Percentiles rank a stretch among this genome's conserved stretches.
These are phyloP conservation scores for Paradoxurus hermaphroditus DNA, from an alignment of 2,113 vertebrate species.

Conservation along the genomic window DNA sequence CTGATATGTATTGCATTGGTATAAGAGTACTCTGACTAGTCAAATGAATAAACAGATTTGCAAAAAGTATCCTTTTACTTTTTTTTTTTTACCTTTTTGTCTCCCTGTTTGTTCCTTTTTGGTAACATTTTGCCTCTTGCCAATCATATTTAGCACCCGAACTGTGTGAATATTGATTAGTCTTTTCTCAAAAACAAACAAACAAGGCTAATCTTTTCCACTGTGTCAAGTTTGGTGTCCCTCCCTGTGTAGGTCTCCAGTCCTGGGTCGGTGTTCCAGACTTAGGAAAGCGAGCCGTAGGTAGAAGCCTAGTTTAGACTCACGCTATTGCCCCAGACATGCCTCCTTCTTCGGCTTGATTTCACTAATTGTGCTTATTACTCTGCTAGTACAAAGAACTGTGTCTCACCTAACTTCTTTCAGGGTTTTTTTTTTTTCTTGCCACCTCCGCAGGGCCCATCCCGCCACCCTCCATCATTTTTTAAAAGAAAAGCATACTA, in stretches of 20 bases:
- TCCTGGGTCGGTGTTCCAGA: neutral
- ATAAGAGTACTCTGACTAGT: neutral
- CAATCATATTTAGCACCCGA: neutral
- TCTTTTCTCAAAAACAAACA: neutral
- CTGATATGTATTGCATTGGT: neutral
- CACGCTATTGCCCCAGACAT: neutral
- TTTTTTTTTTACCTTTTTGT: neutral
- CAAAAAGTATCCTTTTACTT: neutral
- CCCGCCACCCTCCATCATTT: fast-evolving
- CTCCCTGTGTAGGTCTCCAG: neutral
- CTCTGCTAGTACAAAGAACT: neutral
- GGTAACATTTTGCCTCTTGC: neutral
- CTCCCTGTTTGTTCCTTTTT: neutral
- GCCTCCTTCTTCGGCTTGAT: neutral
- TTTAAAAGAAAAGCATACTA: neutral
- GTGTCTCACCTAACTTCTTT: neutral
- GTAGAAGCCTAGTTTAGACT: neutral
- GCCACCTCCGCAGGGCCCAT: neutral
- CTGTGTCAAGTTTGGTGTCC: too few relatives aligned
- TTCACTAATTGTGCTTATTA: neutral
- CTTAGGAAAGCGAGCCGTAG: too few relatives aligned
- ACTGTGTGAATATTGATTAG: neutral
- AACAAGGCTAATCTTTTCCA: neutral
- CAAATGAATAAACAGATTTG: neutral
- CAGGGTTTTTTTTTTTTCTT: neutral